A percentile compares a stretch with the other conserved stretches of the same genome.
Evolutionary conservation across 2,888 invertebrate species (phyloP).

Genomic region (Tortricodes alternella): DNA sequence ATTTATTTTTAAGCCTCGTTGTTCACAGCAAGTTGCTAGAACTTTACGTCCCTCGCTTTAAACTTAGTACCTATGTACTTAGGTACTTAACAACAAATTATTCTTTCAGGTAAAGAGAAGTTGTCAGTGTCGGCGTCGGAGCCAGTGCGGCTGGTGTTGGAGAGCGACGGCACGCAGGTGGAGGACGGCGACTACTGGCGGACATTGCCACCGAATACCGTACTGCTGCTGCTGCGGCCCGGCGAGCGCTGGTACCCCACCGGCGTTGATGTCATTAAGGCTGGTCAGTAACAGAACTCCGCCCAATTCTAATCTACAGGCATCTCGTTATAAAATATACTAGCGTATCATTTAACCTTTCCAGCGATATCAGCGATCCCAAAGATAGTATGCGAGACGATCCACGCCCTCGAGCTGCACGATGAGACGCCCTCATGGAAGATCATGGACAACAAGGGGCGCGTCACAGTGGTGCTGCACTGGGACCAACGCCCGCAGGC

Average conservation of each 20-base stretch:
- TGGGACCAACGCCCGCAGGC: slow-evolving; percentile 95
- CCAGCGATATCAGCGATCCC: slow-evolving; percentile 97
- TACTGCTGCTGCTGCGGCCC: slow-evolving; percentile 92
- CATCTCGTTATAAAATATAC: no score
- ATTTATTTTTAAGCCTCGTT: no score
- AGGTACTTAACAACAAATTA: no score
- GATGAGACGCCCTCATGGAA: slow-evolving; percentile 99
- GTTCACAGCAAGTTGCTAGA: no score
- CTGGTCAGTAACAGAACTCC: background rate
- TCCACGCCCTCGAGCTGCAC: slow-evolving; percentile 96
- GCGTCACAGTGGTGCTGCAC: slow-evolving; percentile 97
- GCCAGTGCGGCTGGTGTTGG: slow-evolving; percentile 94
- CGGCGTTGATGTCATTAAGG: slow-evolving; percentile 96
- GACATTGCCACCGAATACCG: slow-evolving; percentile 95
- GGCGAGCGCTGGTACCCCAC: slow-evolving; percentile 97
- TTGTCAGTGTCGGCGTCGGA: slow-evolving; percentile 93
- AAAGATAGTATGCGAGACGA: slow-evolving; percentile 98
- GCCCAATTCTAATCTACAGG: no score
- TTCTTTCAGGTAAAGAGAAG: slow-evolving; percentile 91
- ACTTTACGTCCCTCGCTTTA: no score
- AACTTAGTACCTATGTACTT: no score
- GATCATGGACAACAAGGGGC: slow-evolving; percentile 99
- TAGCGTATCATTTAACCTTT: slow-evolving; percentile 43
- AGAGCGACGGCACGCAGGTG: slow-evolving; percentile 98
- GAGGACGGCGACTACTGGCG: slow-evolving; percentile 98